Evolutionary conservation across 2,113 vertebrate species (phyloP).

Genomic region (Albula glossodonta): DNA sequence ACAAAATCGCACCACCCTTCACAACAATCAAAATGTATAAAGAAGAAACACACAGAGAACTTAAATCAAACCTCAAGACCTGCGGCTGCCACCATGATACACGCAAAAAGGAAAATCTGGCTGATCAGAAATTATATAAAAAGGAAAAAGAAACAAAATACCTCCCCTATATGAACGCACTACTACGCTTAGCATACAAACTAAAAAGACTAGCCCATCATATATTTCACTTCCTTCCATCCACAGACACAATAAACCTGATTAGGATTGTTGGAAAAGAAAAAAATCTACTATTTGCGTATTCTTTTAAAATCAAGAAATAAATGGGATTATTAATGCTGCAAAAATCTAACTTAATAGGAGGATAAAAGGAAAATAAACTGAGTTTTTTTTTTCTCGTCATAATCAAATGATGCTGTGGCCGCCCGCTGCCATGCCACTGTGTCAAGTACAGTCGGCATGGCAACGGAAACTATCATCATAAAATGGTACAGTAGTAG

Average conservation of each 20-base stretch:
- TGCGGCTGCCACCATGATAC: constrained; percentile 58
- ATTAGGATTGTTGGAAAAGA: constrained; percentile 75
- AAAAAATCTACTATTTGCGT: constrained; percentile 66
- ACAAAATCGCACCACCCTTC: constrained; percentile 49
- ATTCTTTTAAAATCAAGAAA: constrained; percentile 53
- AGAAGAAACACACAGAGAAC: constrained; percentile 54
- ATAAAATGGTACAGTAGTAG: constrained; percentile 99
- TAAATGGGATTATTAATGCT: constrained; percentile 76
- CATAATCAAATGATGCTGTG: constrained; percentile 74
- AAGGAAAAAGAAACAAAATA: constrained; percentile 30
- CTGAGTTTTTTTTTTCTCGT: constrained; percentile 68
- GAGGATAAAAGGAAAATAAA: constrained; percentile 73
- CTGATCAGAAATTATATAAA: constrained; percentile 44
- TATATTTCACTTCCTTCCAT: constrained; percentile 81
- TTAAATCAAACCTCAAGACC: constrained; percentile 61
- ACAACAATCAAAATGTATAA: constrained; percentile 47
- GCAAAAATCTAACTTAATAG: constrained; percentile 82
- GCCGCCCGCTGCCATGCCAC: constrained; percentile 92
- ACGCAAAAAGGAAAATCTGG: constrained; percentile 41
- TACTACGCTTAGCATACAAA: constrained; percentile 57
- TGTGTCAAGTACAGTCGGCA: constrained; percentile 71
- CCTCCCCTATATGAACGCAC: constrained; percentile 44
- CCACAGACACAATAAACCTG: constrained; percentile 89
- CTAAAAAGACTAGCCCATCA: constrained; percentile 46
- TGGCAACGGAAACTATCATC: constrained; percentile 99